Conservation (phyloP, 2,797 vertebrate species). For the Eurystomus glaucurus region DNA sequence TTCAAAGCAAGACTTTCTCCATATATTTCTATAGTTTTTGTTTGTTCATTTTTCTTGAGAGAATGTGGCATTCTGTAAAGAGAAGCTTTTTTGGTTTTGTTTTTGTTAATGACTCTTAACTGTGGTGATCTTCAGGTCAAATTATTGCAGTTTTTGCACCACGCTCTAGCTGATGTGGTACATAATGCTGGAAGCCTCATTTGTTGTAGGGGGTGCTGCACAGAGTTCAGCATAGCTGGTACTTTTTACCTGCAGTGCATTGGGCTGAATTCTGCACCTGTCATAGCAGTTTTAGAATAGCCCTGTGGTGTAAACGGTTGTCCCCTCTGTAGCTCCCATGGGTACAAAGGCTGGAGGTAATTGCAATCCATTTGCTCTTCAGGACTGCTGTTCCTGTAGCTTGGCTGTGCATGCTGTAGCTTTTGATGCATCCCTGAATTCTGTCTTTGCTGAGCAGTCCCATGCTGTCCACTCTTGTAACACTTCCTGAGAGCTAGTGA, state of each 20-base stretch:
- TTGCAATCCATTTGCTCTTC: no score
- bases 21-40: not conserved
- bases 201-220: not conserved
- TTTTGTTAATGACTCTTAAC: not conserved
- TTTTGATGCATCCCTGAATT: not conserved
- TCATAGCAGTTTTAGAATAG: not conserved
- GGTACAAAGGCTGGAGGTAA: not conserved
- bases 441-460: not conserved
- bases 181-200: accelerated
- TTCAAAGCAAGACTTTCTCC: not conserved
- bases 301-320: accelerated
- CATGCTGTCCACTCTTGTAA: accelerated
- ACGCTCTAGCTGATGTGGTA: accelerated
- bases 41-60: not conserved
- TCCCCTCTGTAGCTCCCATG: not conserved
- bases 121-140: not conserved
- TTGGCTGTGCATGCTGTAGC: not conserved
- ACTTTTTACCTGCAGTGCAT: accelerated
- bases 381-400: not conserved
- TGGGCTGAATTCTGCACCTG: not conserved
- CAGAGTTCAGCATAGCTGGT: not conserved
- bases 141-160: not conserved
- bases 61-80: not conserved
- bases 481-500: not conserved
- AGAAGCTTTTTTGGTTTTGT: not conserved